Percentiles rank a stretch among this genome's conserved stretches.
Evolutionary conservation across 2,797 vertebrate genomes (phyloP).

Genomic region (Podarcis lilfordi): DNA sequence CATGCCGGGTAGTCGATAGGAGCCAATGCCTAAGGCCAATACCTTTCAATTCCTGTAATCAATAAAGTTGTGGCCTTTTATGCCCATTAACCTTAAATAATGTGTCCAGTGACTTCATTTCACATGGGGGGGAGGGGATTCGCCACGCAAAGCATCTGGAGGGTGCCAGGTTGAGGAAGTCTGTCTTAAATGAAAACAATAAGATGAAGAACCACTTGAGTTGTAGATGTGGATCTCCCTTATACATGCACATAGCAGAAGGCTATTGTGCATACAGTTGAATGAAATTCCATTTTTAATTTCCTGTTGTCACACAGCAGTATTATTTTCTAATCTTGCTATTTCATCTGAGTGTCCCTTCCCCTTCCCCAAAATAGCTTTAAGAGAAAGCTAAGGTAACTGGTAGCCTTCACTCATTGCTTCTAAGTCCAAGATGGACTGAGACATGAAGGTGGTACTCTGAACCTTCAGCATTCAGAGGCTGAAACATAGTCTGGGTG

Average conservation of each 20-base stretch:
- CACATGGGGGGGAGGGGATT: too few relatives aligned
- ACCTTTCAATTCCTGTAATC: too few relatives aligned
- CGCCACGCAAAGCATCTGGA: too few relatives aligned
- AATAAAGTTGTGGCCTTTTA: too few relatives aligned
- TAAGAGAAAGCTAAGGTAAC: conserved; percentile 44
- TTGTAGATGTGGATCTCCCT: neutral
- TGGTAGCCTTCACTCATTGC: conserved; percentile 17
- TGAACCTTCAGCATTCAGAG: conserved; percentile 38
- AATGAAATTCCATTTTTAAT: conserved; percentile 20
- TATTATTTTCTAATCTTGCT: conserved; percentile 7
- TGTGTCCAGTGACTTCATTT: too few relatives aligned
- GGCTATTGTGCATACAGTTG: neutral
- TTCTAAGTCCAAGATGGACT: conserved; percentile 7
- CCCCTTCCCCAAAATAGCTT: neutral
- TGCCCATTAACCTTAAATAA: too few relatives aligned
- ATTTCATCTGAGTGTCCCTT: conserved; percentile 42
- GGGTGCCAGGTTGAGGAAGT: too few relatives aligned
- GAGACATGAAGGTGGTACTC: conserved; percentile 27
- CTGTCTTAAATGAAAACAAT: neutral
- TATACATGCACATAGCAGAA: neutral
- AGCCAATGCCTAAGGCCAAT: too few relatives aligned
- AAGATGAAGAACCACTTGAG: neutral
- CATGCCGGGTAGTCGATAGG: too few relatives aligned
- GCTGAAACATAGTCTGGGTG: conserved; percentile 20
- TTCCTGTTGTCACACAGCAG: neutral